Base-by-base conservation (phyloP, 2,888 invertebrate species). In the Apoda limacodes region DNA sequence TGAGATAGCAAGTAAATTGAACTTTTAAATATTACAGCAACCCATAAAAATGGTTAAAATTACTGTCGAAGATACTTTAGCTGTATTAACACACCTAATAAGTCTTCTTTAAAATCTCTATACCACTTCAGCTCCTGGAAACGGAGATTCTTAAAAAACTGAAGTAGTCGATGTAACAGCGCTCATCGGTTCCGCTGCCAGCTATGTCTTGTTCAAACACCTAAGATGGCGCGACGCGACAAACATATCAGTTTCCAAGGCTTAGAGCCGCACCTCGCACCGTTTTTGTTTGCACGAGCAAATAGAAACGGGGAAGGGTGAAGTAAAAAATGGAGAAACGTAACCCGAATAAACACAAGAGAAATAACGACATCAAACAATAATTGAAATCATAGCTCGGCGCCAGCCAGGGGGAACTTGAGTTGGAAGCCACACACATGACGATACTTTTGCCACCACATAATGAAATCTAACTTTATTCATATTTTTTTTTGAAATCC, bases 361-460 rank as follows among this genome's bases (percentile, higher is more conserved):
- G 61, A 68, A 78, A 75, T 69, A 74, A 76, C 69, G 70, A 71
- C 65, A 67, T 74, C 69, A 71, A 76, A 76, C 60, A 72, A 71
- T 75, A 76, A 76, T 76, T 74, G 78, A 76, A 78, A 76, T 74
- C 72, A 72, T 71, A 65, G 67, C 62, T 58, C 46, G 57, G 52
- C 45, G 42, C 44, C 45, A 50, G 52, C 46, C 51, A 46, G 48
- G 57, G 55, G 52, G 54, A 43, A 42, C 42, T 60, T 55, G 54
- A 51, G 51, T 42, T 40, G 40, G 55, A 60, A 57, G 52, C 56
- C 63, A 32, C 46, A 50, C 40, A 50, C 46, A 44, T 52, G 50
- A 50, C 28, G n/a, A n/a, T n/a, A n/a, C n/a, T n/a, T n/a, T n/a
- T n/a, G n/a, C n/a, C n/a, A n/a, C n/a, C n/a, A n/a, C n/a, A n/a